Evolutionary conservation across 1,140 invertebrate species (phyloP).

Genomic region (Ridgeia piscesae): DNA sequence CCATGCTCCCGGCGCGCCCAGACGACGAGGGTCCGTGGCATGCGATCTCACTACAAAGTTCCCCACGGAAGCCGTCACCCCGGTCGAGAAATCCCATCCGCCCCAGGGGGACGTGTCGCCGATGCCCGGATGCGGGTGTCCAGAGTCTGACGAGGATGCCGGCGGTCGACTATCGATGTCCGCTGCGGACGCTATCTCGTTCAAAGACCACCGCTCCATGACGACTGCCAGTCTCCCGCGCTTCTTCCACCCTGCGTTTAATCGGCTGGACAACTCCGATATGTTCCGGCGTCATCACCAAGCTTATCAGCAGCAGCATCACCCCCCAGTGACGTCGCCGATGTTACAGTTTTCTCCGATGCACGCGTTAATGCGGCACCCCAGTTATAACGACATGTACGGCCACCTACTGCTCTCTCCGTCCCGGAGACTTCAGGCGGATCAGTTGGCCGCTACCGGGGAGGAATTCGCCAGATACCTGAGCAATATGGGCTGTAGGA

Average conservation of each 20-base stretch:
- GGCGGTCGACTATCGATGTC: not conserved
- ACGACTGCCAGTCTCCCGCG: not conserved
- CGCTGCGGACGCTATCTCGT: not conserved
- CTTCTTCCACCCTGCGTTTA: not conserved
- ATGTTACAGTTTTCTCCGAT: not conserved
- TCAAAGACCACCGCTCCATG: not conserved
- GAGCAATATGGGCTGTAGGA: not conserved
- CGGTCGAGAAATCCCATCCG: not conserved
- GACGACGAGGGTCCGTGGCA: not conserved
- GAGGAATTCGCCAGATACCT: not conserved
- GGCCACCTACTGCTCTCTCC: not conserved
- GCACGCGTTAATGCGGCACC: not conserved
- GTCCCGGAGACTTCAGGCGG: not conserved
- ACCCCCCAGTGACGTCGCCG: not conserved
- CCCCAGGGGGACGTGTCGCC: not conserved
- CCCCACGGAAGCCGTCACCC: not conserved
- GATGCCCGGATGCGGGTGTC: not conserved
- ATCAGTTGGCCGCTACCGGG: not conserved
- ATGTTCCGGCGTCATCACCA: not conserved
- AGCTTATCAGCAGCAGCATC: not conserved
- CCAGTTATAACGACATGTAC: not conserved
- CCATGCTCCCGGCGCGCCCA: not conserved
- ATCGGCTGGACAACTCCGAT: not conserved
- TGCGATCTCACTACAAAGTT: constrained; percentile 5
- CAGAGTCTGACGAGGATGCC: not conserved